Conservation (phyloP, 2,113 vertebrate genomes). For the Pedetes capensis region DNA sequence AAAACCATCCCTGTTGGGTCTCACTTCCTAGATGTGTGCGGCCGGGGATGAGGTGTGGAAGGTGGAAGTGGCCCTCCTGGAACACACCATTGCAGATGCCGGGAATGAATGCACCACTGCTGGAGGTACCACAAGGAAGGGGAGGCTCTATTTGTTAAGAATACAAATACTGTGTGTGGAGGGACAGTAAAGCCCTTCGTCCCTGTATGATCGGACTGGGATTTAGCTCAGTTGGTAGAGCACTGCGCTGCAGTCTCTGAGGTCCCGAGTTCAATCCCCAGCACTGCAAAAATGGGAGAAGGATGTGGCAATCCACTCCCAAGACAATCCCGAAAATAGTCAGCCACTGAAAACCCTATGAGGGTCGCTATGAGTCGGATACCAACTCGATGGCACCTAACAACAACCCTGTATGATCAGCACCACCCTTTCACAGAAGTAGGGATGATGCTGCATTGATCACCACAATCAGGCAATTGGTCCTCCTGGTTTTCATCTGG, state of each 20-base stretch:
- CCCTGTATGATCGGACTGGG: neutral
- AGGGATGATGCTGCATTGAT: too few relatives aligned
- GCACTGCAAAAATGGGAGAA: too few relatives aligned
- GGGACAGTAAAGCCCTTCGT: neutral
- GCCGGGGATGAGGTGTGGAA: neutral
- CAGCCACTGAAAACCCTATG: too few relatives aligned
- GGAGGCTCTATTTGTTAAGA: neutral
- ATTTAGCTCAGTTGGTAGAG: too few relatives aligned
- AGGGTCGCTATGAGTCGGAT: too few relatives aligned
- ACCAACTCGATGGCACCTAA: too few relatives aligned
- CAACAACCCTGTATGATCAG: neutral
- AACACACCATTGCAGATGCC: neutral
- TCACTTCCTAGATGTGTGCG: neutral
- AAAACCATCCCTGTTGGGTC: neutral
- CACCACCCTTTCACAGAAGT: neutral
- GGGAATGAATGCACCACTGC: neutral
- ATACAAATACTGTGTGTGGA: neutral
- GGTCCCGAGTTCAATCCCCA: too few relatives aligned
- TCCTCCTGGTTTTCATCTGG: neutral
- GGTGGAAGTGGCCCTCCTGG: neutral
- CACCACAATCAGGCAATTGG: too few relatives aligned
- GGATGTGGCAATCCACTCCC: too few relatives aligned
- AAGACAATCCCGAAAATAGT: too few relatives aligned
- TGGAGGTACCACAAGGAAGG: too few relatives aligned
- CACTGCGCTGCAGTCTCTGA: too few relatives aligned